Conservation (phyloP, 2,113 vertebrate genomes). For the Acrocephalus arundinaceus region DNA sequence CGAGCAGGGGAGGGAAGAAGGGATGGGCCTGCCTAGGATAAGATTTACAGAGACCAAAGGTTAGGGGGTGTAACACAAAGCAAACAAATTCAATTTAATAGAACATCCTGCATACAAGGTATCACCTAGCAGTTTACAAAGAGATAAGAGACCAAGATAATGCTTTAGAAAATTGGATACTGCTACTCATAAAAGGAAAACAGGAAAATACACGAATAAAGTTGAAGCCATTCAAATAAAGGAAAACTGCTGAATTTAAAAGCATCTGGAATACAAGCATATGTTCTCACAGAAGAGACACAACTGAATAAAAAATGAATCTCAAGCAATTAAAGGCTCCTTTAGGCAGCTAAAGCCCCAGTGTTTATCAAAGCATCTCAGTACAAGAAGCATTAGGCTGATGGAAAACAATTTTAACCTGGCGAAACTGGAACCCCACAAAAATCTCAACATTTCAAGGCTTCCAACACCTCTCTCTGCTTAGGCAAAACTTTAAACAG, state of each 20-base stretch:
- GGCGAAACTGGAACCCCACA: neutral
- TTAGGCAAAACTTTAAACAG: neutral
- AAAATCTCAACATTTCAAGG: neutral
- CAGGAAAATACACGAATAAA: slow-evolving; percentile 8
- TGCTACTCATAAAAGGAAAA: slow-evolving; percentile 7
- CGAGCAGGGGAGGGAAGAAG: fast-evolving
- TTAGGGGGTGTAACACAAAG: neutral
- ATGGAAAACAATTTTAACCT: neutral
- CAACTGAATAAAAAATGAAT: neutral
- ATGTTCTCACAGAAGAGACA: neutral
- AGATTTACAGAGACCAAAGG: neutral
- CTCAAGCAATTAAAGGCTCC: neutral
- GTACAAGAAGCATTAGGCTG: neutral
- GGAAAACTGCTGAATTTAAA: slow-evolving; percentile 9
- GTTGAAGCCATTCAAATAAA: neutral
- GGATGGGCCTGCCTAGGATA: neutral
- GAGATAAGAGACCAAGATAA: slow-evolving; percentile 29
- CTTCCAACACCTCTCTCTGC: neutral
- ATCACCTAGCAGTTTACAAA: neutral
- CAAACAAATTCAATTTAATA: slow-evolving; percentile 14
- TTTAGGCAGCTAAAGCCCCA: neutral
- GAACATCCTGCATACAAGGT: neutral
- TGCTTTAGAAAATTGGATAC: slow-evolving; percentile 12
- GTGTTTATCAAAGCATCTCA: neutral
- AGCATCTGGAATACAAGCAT: neutral